Conservation (phyloP, 2,888 invertebrate species). For the Seira musarum region DNA sequence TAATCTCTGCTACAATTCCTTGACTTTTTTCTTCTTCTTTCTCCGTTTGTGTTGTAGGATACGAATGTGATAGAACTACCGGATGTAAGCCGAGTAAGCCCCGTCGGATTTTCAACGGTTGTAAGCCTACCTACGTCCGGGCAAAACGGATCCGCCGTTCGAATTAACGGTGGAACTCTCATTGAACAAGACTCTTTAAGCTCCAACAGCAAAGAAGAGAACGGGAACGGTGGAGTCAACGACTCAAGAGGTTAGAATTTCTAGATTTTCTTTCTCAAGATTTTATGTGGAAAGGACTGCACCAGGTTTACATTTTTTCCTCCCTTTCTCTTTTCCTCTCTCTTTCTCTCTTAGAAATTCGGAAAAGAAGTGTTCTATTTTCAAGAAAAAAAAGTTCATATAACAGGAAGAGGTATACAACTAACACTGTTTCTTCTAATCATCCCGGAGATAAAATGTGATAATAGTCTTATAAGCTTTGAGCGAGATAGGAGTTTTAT, state of each 20-base stretch:
- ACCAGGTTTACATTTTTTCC: neutral
- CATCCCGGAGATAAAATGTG: constrained; percentile 4
- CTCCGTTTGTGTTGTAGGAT: constrained; percentile 60
- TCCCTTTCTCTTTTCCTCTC: neutral
- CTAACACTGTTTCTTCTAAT: constrained; percentile 4
- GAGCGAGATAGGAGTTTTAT: neutral
- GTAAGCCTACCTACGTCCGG: constrained; percentile 68
- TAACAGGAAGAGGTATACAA: constrained; percentile 5
- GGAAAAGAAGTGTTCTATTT: constrained; percentile 1
- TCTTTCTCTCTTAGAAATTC: neutral
- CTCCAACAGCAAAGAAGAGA: constrained; percentile 70
- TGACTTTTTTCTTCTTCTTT: constrained; percentile 35
- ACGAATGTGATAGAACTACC: constrained; percentile 69
- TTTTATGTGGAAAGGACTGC: neutral
- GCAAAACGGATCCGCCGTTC: constrained; percentile 70
- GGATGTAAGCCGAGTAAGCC: constrained; percentile 70
- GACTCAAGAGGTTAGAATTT: constrained; percentile 63
- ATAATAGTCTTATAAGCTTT: constrained; percentile 12
- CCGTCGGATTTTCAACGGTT: constrained; percentile 70
- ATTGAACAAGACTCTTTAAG: constrained; percentile 69
- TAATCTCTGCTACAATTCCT: constrained; percentile 49
- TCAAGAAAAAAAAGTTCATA: constrained; percentile 13
- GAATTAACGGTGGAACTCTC: constrained; percentile 69
- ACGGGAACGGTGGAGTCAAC: constrained; percentile 64
- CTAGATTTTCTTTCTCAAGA: constrained; percentile 33